Evolutionary conservation across 2,888 invertebrate genomes (phyloP).

Genomic region (Leucophora obtusa): DNA sequence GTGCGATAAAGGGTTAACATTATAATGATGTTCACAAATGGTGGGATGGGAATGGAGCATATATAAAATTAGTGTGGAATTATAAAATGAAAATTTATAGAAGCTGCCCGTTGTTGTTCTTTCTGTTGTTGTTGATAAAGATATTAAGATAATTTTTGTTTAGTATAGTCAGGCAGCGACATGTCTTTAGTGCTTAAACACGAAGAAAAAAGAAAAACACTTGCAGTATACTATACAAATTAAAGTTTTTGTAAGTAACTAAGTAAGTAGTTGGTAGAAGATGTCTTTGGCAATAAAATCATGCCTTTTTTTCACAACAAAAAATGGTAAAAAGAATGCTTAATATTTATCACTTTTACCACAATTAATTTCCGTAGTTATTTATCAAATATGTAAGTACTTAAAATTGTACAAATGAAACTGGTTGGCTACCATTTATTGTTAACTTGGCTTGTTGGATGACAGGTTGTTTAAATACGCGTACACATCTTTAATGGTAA

Average conservation of each 20-base stretch:
- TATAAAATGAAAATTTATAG: conserved; percentile 17
- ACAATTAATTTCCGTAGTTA: conserved; percentile 42
- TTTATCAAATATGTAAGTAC: conserved; percentile 27
- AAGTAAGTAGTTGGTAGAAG: conserved; percentile 5
- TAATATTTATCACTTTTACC: conserved; percentile 42
- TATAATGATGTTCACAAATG: conserved; percentile 8
- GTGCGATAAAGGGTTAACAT: background rate
- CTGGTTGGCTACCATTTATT: background rate
- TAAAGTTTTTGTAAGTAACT: background rate
- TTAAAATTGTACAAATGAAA: background rate
- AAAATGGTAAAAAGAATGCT: conserved; percentile 18
- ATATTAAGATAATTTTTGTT: conserved; percentile 52
- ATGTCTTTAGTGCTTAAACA: background rate
- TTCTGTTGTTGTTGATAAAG: conserved; percentile 47
- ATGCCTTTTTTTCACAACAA: background rate
- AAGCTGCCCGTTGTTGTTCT: conserved; percentile 3
- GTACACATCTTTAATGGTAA: conserved; percentile 1
- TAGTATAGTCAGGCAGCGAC: conserved; percentile 3
- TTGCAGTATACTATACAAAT: conserved; percentile 4
- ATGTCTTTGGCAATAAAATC: conserved; percentile 20
- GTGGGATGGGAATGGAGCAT: conserved; percentile 40
- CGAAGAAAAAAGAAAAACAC: background rate
- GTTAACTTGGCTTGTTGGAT: conserved; percentile 1
- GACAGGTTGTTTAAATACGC: conserved; percentile 36
- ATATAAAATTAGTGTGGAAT: conserved; percentile 56